These are phyloP conservation scores for Tympanuchus pallidicinctus DNA, from an alignment of 2,113 vertebrate genomes.

Conservation along the genomic window DNA sequence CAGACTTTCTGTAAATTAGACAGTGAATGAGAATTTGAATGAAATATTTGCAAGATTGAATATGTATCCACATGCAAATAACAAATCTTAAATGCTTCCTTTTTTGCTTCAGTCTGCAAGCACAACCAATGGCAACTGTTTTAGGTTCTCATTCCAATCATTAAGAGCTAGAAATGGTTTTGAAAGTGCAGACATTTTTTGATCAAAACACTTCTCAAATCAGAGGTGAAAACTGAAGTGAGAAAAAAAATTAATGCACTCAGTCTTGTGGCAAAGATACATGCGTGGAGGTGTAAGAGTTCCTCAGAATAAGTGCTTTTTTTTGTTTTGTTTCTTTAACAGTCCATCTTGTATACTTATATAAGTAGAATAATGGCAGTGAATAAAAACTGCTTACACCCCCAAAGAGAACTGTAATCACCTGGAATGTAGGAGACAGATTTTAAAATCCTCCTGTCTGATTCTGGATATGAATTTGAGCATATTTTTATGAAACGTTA, in stretches of 20 bases:
- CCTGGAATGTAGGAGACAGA: not conserved
- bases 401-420: not conserved
- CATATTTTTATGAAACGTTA: not conserved
- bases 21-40: not conserved
- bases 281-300: not conserved
- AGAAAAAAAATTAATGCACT: not conserved
- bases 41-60: not conserved
- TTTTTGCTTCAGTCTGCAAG: not conserved
- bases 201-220: not conserved
- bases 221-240: not conserved
- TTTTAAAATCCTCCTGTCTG: not conserved
- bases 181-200: not conserved
- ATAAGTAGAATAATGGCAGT: not conserved
- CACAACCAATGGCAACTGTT: not conserved
- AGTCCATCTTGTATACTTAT: not conserved
- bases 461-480: not conserved
- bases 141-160: not conserved
- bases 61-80: not conserved
- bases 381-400: not conserved
- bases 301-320: not conserved
- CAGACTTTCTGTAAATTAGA: not conserved
- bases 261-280: not conserved
- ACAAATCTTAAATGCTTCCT: not conserved
- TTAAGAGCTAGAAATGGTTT: not conserved
- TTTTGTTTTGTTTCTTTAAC: not conserved